Evolutionary conservation across 2,113 vertebrate species (phyloP).

Genomic region (Tonatia bakeri): DNA sequence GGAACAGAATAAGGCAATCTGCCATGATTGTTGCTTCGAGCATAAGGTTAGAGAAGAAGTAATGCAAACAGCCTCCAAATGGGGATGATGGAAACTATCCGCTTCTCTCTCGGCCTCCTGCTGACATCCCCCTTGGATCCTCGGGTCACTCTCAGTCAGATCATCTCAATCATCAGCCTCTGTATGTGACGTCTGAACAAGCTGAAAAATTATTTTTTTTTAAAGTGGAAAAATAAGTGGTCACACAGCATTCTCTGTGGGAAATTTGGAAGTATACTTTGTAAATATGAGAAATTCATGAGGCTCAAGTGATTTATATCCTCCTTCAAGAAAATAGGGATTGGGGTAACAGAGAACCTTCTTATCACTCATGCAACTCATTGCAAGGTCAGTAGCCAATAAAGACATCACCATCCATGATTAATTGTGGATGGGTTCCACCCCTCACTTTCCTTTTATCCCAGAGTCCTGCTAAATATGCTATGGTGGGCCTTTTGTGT

Average conservation of each 20-base stretch:
- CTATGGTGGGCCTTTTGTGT: not conserved
- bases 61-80: conserved; percentile 70
- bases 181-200: conserved; percentile 66
- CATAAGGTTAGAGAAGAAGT: conserved; percentile 73
- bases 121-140: conserved; percentile 61
- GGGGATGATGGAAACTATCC: conserved; percentile 64
- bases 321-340: conserved; percentile 71
- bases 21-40: conserved; percentile 77
- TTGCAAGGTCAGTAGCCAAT: conserved; percentile 75
- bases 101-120: conserved; percentile 29
- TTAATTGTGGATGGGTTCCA: conserved; percentile 61
- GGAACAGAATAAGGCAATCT: conserved; percentile 78
- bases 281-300: conserved; percentile 76
- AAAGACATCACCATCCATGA: conserved; percentile 68
- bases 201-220: conserved; percentile 72
- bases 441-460: conserved; percentile 60
- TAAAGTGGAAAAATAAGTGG: conserved; percentile 66
- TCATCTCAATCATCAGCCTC: conserved; percentile 69
- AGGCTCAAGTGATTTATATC: conserved; percentile 72
- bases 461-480: conserved; percentile 65
- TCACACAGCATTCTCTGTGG: conserved; percentile 65
- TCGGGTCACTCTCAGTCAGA: conserved; percentile 61
- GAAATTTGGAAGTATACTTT: conserved; percentile 68
- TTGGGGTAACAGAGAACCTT: conserved; percentile 71
- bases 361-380: conserved; percentile 71